Percentiles rank a stretch among this genome's conserved stretches.
Conservation (phyloP, 2,113 vertebrate genomes). For the Synchiropus splendidus region DNA sequence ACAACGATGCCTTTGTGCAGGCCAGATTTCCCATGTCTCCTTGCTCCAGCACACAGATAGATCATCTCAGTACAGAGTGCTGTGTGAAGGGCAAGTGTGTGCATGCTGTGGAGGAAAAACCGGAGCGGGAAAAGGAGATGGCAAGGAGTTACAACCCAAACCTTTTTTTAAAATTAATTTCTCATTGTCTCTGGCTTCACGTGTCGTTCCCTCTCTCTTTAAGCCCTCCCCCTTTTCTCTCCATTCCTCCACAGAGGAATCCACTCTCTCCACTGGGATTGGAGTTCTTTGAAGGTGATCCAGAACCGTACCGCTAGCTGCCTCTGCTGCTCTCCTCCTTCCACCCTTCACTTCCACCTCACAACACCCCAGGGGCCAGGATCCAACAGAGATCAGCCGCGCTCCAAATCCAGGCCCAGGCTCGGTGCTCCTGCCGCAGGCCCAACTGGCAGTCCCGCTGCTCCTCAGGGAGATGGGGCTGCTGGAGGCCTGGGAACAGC, state of each 20-base stretch:
- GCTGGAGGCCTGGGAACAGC: constrained; percentile 19
- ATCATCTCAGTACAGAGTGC: constrained; percentile 47
- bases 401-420: constrained; percentile 56
- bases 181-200: constrained; percentile 33
- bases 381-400: constrained; percentile 43
- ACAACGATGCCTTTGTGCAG: constrained; percentile 59
- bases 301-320: constrained; percentile 54
- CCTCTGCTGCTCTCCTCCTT: constrained; percentile 22
- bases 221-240: constrained; percentile 26
- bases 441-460: constrained; percentile 37
- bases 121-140: constrained; percentile 22
- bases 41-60: constrained; percentile 53
- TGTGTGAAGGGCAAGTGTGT: constrained; percentile 65
- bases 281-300: constrained; percentile 71
- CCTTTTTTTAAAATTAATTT: constrained; percentile 43
- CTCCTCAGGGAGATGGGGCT: constrained; percentile 27
- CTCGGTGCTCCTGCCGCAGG: constrained; percentile 38
- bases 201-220: constrained; percentile 26
- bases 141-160: constrained; percentile 41
- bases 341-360: constrained; percentile 26
- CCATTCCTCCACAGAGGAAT: constrained; percentile 57
- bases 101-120: constrained; percentile 37
- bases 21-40: constrained; percentile 57
- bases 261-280: constrained; percentile 54
- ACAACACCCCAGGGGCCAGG: constrained; percentile 47